Percentiles rank a stretch among this genome's conserved stretches.
Conservation (phyloP, 2,113 vertebrate genomes). For the Physeter macrocephalus region DNA sequence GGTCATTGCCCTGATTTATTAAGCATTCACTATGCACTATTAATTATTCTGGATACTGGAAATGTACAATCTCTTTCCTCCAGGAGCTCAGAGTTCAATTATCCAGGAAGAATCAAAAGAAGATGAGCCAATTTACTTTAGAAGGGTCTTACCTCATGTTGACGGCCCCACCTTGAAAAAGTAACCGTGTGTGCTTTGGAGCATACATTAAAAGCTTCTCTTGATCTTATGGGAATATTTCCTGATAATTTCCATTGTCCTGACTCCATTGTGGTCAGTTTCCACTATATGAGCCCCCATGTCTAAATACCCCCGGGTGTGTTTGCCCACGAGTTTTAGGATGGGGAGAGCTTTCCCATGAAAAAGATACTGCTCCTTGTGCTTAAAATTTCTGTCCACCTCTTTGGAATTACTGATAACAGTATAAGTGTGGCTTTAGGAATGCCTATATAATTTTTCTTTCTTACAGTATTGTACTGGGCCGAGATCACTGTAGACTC, state of each 20-base stretch:
- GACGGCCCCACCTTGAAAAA: neutral
- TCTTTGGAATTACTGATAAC: neutral
- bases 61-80: neutral
- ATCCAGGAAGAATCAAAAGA: neutral
- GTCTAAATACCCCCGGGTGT: neutral
- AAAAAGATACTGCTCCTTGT: neutral
- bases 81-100: neutral
- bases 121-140: neutral
- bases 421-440: neutral
- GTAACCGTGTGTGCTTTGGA: neutral
- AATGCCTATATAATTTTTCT: neutral
- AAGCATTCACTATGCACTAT: neutral
- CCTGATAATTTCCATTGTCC: neutral
- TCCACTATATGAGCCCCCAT: neutral
- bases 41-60: neutral
- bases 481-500: neutral
- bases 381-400: neutral
- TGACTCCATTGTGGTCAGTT: neutral
- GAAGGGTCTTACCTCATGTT: neutral
- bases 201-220: neutral
- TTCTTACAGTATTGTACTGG: neutral
- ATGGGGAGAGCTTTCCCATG: neutral
- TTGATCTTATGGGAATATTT: neutral
- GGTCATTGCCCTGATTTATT: neutral
- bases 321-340: neutral